A percentile compares a stretch with the other conserved stretches of the same genome.
These are phyloP conservation scores for Drosophila planitibia DNA, from an alignment of 2,888 invertebrate species.

Conservation along the genomic window DNA sequence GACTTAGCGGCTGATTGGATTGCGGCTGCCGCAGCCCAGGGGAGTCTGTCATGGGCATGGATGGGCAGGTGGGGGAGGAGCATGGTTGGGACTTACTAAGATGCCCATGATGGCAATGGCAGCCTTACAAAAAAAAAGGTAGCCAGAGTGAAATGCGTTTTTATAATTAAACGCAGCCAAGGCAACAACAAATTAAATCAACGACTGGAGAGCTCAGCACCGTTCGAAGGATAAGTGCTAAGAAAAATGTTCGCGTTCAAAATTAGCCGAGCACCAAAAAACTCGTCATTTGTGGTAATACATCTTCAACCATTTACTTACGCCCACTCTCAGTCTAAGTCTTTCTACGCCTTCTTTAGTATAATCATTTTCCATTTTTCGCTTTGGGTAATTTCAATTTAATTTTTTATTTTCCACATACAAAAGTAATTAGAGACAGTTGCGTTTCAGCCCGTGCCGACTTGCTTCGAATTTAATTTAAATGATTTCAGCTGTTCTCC, in stretches of 20 bases:
- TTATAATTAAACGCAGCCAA: constrained; percentile 70
- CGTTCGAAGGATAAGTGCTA: constrained; percentile 20
- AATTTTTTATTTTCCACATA: constrained; percentile 45
- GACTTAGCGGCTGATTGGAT: constrained; percentile 76
- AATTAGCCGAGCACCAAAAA: constrained; percentile 58
- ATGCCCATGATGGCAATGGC: constrained; percentile 11
- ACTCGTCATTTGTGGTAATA: constrained; percentile 60
- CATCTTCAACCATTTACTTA: constrained; percentile 58
- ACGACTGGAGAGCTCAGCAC: constrained; percentile 36
- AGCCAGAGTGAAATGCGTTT: constrained; percentile 40
- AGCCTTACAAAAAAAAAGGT: constrained; percentile 32
- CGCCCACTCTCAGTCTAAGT: background rate
- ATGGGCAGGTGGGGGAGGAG: background rate
- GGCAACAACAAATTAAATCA: constrained; percentile 72
- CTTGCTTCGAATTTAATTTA: constrained; percentile 60
- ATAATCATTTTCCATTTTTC: constrained; percentile 17
- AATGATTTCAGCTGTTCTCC: constrained; percentile 53
- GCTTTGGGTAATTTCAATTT: constrained; percentile 62
- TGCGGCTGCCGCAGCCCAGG: constrained; percentile 44
- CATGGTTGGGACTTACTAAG: constrained; percentile 4
- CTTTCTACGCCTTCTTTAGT: background rate
- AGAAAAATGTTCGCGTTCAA: constrained; percentile 35
- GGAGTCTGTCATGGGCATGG: constrained; percentile 10
- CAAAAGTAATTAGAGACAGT: constrained; percentile 65
- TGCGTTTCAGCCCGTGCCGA: constrained; percentile 59